phyloP scores from a whole-genome alignment of 2,888 invertebrate species.

The Idaea straminata region DNA sequence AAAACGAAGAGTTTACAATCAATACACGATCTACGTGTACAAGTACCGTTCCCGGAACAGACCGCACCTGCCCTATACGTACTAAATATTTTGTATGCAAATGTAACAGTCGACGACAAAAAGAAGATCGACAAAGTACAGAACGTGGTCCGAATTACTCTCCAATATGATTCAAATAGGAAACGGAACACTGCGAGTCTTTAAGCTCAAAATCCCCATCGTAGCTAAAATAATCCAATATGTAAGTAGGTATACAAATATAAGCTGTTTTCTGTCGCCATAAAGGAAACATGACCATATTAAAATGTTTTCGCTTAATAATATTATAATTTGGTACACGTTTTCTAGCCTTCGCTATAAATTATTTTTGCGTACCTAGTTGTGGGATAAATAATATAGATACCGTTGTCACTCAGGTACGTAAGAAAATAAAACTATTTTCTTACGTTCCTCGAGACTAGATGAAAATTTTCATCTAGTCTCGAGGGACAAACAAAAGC shows the following conservation, averaged over 20 bases:
- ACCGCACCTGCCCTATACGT: not conserved
- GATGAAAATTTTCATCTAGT: no score
- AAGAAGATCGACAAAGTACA: not conserved
- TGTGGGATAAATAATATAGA: no score
- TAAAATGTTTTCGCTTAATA: slow-evolving; percentile 58
- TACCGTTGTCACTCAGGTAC: no score
- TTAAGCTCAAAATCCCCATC: slow-evolving; percentile 41
- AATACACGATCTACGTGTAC: slow-evolving; percentile 31
- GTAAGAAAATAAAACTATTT: no score
- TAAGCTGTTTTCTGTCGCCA: slow-evolving; percentile 61
- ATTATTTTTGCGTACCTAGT: slow-evolving; percentile 19
- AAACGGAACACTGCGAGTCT: not conserved
- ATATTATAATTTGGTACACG: slow-evolving; percentile 24
- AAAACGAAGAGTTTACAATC: slow-evolving; percentile 35
- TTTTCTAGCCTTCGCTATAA: slow-evolving; percentile 25
- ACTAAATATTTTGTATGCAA: not conserved
- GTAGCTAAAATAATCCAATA: slow-evolving; percentile 28
- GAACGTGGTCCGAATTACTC: not conserved
- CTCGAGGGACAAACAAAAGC: no score
- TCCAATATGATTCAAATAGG: not conserved
- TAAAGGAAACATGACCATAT: slow-evolving; percentile 46
- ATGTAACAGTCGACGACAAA: not conserved
- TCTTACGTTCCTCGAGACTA: no score
- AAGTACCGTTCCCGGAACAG: not conserved
- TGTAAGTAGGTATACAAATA: slow-evolving; percentile 22